Conservation (phyloP, 2,113 vertebrate species). For the Chaetodon auriga region DNA sequence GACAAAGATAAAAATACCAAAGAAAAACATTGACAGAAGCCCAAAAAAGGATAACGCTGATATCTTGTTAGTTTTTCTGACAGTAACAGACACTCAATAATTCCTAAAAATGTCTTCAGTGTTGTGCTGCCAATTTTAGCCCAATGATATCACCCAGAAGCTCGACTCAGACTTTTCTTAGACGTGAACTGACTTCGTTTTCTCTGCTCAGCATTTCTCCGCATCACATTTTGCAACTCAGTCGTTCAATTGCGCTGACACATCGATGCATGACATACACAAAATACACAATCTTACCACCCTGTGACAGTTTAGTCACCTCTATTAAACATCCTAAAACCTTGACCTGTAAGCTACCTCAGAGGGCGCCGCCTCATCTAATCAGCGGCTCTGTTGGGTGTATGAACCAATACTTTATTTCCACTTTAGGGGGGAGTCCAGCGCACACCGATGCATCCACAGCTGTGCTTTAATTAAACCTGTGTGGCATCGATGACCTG, state of each 20-base stretch:
- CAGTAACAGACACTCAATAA: neutral
- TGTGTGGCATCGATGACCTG: conserved; percentile 27
- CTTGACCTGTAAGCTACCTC: neutral
- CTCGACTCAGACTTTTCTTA: neutral
- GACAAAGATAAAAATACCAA: conserved; percentile 21
- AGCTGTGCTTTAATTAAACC: conserved; percentile 62
- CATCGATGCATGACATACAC: neutral
- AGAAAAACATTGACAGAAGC: neutral
- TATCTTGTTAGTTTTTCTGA: neutral
- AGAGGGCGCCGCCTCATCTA: neutral
- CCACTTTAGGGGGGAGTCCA: neutral
- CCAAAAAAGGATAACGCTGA: neutral
- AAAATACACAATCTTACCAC: neutral
- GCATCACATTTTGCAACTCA: neutral
- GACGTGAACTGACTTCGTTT: neutral
- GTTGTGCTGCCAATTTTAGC: neutral
- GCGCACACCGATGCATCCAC: conserved; percentile 28
- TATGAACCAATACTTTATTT: neutral
- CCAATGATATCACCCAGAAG: neutral
- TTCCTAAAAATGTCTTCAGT: neutral
- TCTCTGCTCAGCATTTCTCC: conserved; percentile 17
- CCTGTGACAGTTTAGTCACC: neutral
- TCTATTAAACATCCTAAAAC: neutral
- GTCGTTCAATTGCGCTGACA: neutral
- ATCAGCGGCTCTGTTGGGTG: conserved; percentile 30